phyloP scores from a whole-genome alignment of 2,888 invertebrate genomes.

The Amphimallon solstitiale region DNA sequence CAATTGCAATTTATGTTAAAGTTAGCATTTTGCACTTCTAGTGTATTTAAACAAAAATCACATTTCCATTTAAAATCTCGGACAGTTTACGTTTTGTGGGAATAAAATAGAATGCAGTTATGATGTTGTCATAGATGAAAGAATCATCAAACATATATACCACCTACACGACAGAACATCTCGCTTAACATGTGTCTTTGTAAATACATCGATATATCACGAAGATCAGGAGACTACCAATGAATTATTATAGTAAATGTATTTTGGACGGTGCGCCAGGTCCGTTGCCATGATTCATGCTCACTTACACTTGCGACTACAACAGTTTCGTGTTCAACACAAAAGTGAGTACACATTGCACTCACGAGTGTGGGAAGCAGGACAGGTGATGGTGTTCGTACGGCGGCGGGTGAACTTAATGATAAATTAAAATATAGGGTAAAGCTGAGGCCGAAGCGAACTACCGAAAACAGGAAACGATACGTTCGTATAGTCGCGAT shows the following conservation, averaged over 20 bases:
- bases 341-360: not conserved
- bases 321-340: not conserved
- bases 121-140: not conserved
- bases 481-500: slow-evolving; percentile 5
- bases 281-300: slow-evolving; percentile 26
- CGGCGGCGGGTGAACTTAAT: slow-evolving; percentile 20
- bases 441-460: not conserved
- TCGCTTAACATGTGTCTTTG: slow-evolving; percentile 21
- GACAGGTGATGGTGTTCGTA: slow-evolving; percentile 22
- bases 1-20: too few species aligned
- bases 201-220: slow-evolving; percentile 1
- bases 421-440: slow-evolving; percentile 33
- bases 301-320: not conserved
- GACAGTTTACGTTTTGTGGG: not conserved
- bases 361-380: slow-evolving; percentile 34
- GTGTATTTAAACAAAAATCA: too few species aligned
- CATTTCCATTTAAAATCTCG: too few species aligned
- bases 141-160: slow-evolving; percentile 4
- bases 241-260: not conserved
- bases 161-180: slow-evolving; percentile 5
- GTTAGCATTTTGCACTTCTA: too few species aligned
- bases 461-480: slow-evolving; percentile 18
- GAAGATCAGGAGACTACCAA: not conserved
- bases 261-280: not conserved
- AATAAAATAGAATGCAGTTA: slow-evolving; percentile 5